Conservation (phyloP, 2,113 vertebrate genomes). For the Pyrgilauda ruficollis region DNA sequence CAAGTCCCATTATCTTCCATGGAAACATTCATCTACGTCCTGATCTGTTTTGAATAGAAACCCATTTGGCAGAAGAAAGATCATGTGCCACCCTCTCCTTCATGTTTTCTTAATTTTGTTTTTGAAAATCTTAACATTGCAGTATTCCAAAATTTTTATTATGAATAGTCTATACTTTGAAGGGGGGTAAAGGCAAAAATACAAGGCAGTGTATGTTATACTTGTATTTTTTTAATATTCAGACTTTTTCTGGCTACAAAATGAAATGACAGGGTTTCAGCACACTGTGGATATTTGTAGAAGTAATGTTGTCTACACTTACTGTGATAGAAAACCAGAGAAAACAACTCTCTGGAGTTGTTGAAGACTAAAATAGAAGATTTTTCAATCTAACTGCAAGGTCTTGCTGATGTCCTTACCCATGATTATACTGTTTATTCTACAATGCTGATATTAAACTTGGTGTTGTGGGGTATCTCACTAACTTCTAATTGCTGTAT, state of each 20-base stretch:
- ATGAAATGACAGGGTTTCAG: neutral
- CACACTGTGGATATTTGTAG: neutral
- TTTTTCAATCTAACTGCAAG: neutral
- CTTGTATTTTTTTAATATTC: neutral
- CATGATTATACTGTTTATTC: neutral
- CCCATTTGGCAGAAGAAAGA: neutral
- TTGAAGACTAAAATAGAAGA: neutral
- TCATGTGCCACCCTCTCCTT: neutral
- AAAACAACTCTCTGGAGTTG: neutral
- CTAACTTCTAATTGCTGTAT: neutral
- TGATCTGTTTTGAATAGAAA: neutral
- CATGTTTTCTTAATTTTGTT: neutral
- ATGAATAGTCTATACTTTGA: neutral
- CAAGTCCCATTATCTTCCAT: neutral
- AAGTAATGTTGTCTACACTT: neutral
- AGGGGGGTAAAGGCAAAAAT: neutral
- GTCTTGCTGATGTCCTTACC: neutral
- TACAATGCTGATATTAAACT: neutral
- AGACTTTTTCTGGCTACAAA: neutral
- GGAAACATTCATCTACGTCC: neutral
- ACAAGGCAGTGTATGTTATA: neutral
- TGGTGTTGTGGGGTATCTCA: neutral
- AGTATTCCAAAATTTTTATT: neutral
- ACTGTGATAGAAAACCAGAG: neutral
- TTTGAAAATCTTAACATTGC: neutral